Evolutionary conservation across 2,888 invertebrate genomes (phyloP), one percentile per base, ranked within the genome.

Genomic region (Drosophila conformis): DNA sequence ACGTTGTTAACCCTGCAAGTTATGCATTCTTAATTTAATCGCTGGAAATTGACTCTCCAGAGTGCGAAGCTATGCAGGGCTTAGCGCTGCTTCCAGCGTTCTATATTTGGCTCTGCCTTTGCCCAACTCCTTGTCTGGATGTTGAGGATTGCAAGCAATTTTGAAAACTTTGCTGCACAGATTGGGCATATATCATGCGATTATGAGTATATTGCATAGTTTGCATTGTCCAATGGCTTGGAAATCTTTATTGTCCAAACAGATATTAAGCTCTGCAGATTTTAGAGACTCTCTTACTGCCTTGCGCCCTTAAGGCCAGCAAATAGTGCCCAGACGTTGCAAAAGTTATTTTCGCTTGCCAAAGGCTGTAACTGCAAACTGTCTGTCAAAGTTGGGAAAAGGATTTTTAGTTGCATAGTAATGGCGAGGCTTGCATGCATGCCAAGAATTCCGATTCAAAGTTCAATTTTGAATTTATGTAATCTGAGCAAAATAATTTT

Each of bases 131-230:
- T 52, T 40, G 36, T 36, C 51, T 35, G 25, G 48, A 4, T 49
- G 18, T n/a, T 31, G 4, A 10, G 10, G 58, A 46, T 71, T 36
- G 58, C 53, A 51, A 54, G 81, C 71, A 76, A 74, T 64, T 76
- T 69, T 52, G 69, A 65, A 72, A 76, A 87, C 69, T 84, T 90
- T 89, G 78, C 72, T 77, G 74, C 90, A 80, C 77, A 87, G 87
- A 87, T 87, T 90, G 84, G 80, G 82, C 90, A 87, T 89, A 89
- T 90, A 90, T 87, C 89, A 90, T 78, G 87, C 89, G 90, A 89
- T 90, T 87, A 87, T 90, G 78, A 80, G 80, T 80, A 80, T 77
- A 90, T 89, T 78, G 87, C 90, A 84, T 68, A 87, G 90, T 90
- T 87, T 90, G 90, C 89, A 78, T 80, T 90, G 84, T 76, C 85